Conservation (phyloP, 1,140 invertebrate genomes). For the Trinorchestia longiramus region DNA sequence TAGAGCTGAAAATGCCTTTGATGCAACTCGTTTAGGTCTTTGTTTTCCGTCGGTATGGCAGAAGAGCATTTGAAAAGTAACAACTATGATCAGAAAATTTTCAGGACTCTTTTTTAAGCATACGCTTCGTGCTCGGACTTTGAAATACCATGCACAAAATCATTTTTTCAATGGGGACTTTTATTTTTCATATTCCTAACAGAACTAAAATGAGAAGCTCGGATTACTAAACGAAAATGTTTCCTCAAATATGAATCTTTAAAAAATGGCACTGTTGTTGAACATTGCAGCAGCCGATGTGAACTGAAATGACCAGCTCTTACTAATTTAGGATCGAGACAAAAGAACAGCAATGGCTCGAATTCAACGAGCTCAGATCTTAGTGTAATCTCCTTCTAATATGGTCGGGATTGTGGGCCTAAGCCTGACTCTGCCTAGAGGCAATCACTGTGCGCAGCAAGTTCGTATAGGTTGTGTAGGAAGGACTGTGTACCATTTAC, state of each 20-base stretch:
- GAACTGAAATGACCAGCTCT: not conserved
- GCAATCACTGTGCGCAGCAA: not conserved
- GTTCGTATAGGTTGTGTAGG: not conserved
- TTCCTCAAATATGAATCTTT: not conserved
- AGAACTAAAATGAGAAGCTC: not conserved
- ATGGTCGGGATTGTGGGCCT: not conserved
- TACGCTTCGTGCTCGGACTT: not conserved
- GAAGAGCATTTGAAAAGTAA: not conserved
- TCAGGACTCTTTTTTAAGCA: not conserved
- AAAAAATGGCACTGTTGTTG: not conserved
- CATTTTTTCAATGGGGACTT: not conserved
- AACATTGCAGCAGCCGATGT: not conserved
- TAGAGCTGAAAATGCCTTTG: not conserved
- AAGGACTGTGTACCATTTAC: not conserved
- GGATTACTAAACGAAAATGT: not conserved
- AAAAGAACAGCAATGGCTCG: conserved; percentile 23
- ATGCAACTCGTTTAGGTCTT: not conserved
- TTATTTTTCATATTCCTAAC: not conserved
- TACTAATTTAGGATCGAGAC: conserved; percentile 19
- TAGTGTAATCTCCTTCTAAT: conserved; percentile 49
- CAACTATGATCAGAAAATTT: not conserved
- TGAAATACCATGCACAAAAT: not conserved
- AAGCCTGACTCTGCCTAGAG: not conserved
- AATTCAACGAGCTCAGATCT: conserved; percentile 16
- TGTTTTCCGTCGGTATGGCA: not conserved